Evolutionary conservation across 1,140 invertebrate species (phyloP).

Genomic region (Riptortus pedestris): DNA sequence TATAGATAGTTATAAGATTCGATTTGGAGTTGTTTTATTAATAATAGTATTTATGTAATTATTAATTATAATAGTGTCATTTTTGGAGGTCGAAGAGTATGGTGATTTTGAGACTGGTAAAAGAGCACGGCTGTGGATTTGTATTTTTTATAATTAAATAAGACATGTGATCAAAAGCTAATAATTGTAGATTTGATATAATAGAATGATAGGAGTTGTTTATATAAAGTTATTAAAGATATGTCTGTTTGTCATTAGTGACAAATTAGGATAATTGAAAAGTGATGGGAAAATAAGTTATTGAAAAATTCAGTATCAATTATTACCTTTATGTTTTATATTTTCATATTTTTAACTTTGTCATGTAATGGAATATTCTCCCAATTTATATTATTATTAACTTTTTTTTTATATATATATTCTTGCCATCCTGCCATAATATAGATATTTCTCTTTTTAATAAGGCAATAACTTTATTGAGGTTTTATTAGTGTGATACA

Average conservation of each 20-base stretch:
- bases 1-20: constrained; percentile 22
- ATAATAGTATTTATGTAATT: constrained; percentile 25
- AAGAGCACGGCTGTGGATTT: constrained; percentile 28
- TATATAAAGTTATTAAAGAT: constrained; percentile 6
- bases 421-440: constrained; percentile 14
- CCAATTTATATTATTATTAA: background rate
- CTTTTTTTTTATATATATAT: background rate
- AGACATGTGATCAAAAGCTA: constrained; percentile 21
- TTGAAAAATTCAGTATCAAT: background rate
- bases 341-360: too few species aligned
- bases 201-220: constrained; percentile 11
- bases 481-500: constrained; percentile 6
- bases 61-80: constrained; percentile 16
- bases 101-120: constrained; percentile 23
- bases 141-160: constrained; percentile 27
- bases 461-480: constrained; percentile 1
- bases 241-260: background rate
- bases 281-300: background rate
- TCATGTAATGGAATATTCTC: too few species aligned
- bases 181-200: constrained; percentile 21
- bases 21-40: constrained; percentile 23
- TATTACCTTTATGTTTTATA: background rate
- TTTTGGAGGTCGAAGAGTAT: constrained; percentile 21
- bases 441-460: background rate
- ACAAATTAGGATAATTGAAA: constrained; percentile 7